Evolutionary conservation across 2,888 invertebrate genomes (phyloP).

Genomic region (Synergus itoensis): DNA sequence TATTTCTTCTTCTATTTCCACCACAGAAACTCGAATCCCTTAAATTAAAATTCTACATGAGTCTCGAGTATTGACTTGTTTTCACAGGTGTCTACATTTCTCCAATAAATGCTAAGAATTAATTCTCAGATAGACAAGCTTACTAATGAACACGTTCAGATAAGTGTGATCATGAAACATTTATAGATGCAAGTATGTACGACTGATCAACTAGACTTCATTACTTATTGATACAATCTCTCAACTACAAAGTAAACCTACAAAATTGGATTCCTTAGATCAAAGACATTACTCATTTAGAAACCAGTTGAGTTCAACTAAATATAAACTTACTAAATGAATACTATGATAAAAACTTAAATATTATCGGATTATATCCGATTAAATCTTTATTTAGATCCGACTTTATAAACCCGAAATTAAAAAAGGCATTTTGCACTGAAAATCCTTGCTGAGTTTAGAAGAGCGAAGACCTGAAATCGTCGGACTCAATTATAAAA

Average conservation of each 20-base stretch:
- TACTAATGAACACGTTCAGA: slow-evolving; percentile 33
- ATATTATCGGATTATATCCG: background rate
- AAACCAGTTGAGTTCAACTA: background rate
- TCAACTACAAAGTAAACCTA: background rate
- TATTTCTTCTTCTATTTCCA: background rate
- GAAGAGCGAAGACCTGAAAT: slow-evolving; percentile 14
- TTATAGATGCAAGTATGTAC: background rate
- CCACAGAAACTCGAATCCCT: background rate
- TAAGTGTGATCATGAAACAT: slow-evolving; percentile 35
- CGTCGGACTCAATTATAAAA: slow-evolving; percentile 25
- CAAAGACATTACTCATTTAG: background rate
- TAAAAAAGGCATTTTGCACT: background rate
- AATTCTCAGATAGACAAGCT: slow-evolving; percentile 15
- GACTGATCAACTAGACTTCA: slow-evolving; percentile 19
- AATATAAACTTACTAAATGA: no score
- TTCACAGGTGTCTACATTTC: slow-evolving; percentile 24
- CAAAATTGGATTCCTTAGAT: slow-evolving; percentile 2
- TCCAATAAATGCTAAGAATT: slow-evolving; percentile 22
- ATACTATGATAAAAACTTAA: no score
- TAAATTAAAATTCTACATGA: slow-evolving; percentile 1
- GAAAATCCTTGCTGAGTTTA: background rate
- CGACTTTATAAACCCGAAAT: background rate
- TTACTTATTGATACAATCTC: slow-evolving; percentile 2
- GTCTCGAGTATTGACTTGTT: slow-evolving; percentile 13
- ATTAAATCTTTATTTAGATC: background rate